Evolutionary conservation across 2,797 vertebrate genomes (phyloP).

Genomic region (Geotria australis): DNA sequence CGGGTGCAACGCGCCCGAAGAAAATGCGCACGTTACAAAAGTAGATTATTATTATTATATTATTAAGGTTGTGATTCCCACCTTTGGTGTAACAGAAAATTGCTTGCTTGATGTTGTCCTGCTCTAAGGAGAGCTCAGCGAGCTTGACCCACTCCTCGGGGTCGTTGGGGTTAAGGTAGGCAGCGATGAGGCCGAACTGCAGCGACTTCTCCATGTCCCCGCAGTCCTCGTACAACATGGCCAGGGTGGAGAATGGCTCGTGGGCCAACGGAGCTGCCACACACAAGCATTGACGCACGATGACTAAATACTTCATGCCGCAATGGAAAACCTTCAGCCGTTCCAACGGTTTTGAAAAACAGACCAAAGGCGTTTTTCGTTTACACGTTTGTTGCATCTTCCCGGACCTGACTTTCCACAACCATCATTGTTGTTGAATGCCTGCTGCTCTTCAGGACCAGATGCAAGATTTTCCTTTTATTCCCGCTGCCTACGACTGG

Average conservation of each 20-base stretch:
- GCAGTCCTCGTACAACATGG: constrained; percentile 92
- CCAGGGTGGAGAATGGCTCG: constrained; percentile 82
- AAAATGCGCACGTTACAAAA: no score
- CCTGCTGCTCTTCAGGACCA: background rate
- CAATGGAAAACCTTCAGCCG: background rate
- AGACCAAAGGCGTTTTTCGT: background rate
- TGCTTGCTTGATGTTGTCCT: constrained; percentile 79
- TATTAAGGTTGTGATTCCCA: constrained; percentile 3
- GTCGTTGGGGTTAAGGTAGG: constrained; percentile 80
- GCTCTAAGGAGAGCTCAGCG: constrained; percentile 86
- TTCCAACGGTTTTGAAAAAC: background rate
- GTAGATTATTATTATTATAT: no score
- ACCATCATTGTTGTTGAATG: background rate
- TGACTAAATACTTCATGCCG: background rate
- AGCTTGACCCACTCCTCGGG: constrained; percentile 80
- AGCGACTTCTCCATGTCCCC: constrained; percentile 69
- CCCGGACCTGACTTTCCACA: background rate
- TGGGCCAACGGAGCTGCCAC: constrained; percentile 59
- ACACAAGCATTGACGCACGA: background rate
- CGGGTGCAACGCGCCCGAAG: no score
- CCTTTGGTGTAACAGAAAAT: constrained; percentile 85
- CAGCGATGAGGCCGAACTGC: constrained; percentile 79
- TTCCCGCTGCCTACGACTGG: no score
- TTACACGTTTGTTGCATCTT: background rate
- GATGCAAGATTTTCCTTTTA: no score